A percentile compares a stretch with the other conserved stretches of the same genome.
These are phyloP conservation scores for Maniola hyperantus DNA, from an alignment of 2,888 invertebrate species.

Conservation along the genomic window DNA sequence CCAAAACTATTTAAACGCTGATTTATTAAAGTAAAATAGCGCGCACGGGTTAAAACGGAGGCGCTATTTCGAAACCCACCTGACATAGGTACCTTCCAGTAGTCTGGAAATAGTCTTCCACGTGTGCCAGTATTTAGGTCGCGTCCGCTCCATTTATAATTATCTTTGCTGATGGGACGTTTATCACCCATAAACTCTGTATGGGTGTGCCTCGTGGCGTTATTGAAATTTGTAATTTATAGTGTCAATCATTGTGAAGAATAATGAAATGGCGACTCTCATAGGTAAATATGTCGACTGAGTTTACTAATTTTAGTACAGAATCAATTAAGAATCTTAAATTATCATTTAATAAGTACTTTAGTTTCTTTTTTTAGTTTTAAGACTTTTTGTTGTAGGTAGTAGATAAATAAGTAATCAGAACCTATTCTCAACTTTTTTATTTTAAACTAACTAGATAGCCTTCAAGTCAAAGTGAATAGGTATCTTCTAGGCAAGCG, in stretches of 20 bases:
- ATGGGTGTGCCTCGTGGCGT: constrained; percentile 33
- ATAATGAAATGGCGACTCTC: neutral
- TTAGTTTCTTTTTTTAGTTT: neutral
- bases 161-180: constrained; percentile 67
- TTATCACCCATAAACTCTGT: constrained; percentile 51
- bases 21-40: constrained; percentile 42
- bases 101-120: constrained; percentile 70
- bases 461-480: no score
- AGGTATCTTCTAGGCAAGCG: no score
- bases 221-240: constrained; percentile 32
- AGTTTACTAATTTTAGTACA: constrained; percentile 11
- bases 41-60: constrained; percentile 40
- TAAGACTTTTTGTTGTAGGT: neutral
- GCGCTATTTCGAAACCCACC: constrained; percentile 68
- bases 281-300: neutral
- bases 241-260: constrained; percentile 16
- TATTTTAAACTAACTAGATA: no score
- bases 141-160: constrained; percentile 68
- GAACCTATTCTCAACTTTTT: no score
- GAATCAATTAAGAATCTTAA: neutral
- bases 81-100: constrained; percentile 65
- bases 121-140: constrained; percentile 72
- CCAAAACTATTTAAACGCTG: constrained; percentile 19
- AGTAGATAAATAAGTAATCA: neutral
- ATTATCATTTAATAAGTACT: neutral